Conservation (phyloP, 2,797 vertebrate species). For the Petrocephalus sullivani region DNA sequence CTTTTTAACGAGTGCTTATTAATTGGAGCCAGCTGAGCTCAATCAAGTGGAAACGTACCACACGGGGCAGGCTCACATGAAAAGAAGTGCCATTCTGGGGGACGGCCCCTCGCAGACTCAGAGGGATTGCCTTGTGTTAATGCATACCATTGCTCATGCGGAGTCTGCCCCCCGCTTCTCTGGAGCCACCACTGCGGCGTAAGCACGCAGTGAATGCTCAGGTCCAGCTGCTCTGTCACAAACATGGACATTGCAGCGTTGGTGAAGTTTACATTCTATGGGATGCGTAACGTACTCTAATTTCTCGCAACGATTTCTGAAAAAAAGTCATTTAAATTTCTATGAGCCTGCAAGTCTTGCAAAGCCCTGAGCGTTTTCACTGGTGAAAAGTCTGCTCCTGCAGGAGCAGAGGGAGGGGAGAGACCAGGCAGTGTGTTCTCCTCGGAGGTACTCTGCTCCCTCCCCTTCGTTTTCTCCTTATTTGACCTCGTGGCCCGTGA, state of each 20-base stretch:
- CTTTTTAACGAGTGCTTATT: not conserved
- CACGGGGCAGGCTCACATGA: not conserved
- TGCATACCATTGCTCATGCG: not conserved
- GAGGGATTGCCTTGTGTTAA: not conserved
- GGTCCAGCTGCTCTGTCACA: not conserved
- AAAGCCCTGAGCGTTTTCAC: not conserved
- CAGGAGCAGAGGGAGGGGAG: not conserved
- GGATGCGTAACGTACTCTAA: not conserved
- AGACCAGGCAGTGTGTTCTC: not conserved
- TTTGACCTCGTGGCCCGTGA: slow-evolving; percentile 18
- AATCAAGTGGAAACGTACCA: not conserved
- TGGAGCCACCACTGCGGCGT: not conserved
- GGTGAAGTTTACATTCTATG: not conserved
- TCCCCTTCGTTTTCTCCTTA: slow-evolving; percentile 16
- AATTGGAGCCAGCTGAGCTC: slow-evolving; percentile 3
- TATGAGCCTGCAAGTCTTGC: not conserved
- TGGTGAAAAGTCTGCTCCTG: not conserved
- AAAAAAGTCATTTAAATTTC: not conserved
- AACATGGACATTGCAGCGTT: not conserved
- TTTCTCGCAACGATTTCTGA: not conserved
- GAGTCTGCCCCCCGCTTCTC: not conserved
- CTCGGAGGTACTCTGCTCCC: not conserved
- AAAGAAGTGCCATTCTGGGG: not conserved
- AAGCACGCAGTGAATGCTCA: not conserved
- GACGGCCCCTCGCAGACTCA: not conserved